phyloP scores from a whole-genome alignment of 2,888 invertebrate species.

The Leptopilina drosophilae region DNA sequence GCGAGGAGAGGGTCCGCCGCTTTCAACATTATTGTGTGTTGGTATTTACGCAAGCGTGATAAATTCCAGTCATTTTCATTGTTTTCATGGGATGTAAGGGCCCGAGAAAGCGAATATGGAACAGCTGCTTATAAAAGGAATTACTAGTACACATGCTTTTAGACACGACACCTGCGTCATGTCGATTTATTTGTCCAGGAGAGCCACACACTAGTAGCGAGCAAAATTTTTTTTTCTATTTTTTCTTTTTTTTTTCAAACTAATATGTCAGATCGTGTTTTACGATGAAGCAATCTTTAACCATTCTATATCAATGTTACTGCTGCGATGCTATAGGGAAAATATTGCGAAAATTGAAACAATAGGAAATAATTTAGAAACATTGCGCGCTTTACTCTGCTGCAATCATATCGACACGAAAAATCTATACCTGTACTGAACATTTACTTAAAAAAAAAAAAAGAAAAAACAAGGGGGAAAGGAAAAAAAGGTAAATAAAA shows the following conservation, averaged over 20 bases:
- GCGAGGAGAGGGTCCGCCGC: too few species aligned
- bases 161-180: conserved; percentile 38
- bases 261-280: conserved; percentile 32
- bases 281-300: conserved; percentile 17
- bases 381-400: too few species aligned
- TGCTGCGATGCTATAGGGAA: not conserved
- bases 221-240: conserved; percentile 4
- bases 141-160: conserved; percentile 21
- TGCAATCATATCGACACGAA: too few species aligned
- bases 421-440: too few species aligned
- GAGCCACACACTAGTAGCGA: not conserved
- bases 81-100: conserved; percentile 15
- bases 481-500: too few species aligned
- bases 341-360: too few species aligned
- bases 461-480: too few species aligned
- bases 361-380: too few species aligned
- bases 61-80: conserved; percentile 14
- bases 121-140: conserved; percentile 28
- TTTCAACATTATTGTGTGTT: conserved; percentile 2
- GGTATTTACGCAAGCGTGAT: conserved; percentile 31
- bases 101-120: conserved; percentile 27
- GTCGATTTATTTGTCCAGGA: conserved; percentile 27
- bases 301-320: not conserved
- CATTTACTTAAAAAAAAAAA: too few species aligned
- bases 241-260: conserved; percentile 23